Conservation (phyloP, 2,888 invertebrate species). For the Campaea margaritaria region DNA sequence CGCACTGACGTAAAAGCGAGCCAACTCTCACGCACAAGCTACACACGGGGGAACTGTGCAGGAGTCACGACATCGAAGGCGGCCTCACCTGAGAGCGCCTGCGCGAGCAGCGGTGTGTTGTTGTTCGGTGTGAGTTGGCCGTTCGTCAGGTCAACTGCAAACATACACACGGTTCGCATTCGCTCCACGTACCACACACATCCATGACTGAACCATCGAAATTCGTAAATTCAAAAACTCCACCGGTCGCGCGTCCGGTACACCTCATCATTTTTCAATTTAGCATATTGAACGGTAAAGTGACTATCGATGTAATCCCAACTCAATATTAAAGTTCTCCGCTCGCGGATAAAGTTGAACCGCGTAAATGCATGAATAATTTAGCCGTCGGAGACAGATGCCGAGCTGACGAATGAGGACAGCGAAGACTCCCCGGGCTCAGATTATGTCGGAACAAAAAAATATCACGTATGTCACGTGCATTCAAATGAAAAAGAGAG, state of each 20-base stretch:
- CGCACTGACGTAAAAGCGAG: not conserved
- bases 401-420: constrained; percentile 77
- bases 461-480: constrained; percentile 85
- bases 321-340: constrained; percentile 74
- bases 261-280: constrained; percentile 67
- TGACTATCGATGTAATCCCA: constrained; percentile 76
- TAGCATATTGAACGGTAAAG: constrained; percentile 73
- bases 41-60: constrained; percentile 41
- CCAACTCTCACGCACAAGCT: constrained; percentile 25
- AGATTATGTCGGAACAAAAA: constrained; percentile 82
- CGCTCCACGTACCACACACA: constrained; percentile 75
- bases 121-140: constrained; percentile 98
- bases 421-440: constrained; percentile 67
- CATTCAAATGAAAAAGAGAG: constrained; percentile 85
- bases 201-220: constrained; percentile 83
- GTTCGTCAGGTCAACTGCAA: constrained; percentile 97
- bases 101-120: constrained; percentile 97
- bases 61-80: constrained; percentile 52
- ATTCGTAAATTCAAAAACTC: constrained; percentile 55
- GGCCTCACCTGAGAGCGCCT: constrained; percentile 96
- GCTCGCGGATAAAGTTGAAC: constrained; percentile 69
- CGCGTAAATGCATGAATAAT: constrained; percentile 83
- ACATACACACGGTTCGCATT: constrained; percentile 88
- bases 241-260: constrained; percentile 44
- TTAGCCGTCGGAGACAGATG: constrained; percentile 78